Conservation (phyloP, 2,888 invertebrate genomes). For the Pedicia rivosa region DNA sequence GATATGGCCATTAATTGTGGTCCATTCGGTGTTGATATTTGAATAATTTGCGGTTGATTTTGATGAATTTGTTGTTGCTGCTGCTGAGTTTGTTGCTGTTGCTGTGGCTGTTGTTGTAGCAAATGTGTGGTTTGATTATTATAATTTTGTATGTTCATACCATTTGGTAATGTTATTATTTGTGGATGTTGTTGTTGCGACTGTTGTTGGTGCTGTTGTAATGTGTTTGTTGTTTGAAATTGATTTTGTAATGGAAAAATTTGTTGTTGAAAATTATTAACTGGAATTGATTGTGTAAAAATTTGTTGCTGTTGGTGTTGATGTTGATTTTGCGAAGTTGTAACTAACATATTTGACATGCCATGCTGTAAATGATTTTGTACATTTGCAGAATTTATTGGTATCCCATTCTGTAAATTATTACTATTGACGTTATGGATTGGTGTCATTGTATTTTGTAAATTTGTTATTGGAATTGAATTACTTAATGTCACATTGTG, state of each 20-base stretch:
- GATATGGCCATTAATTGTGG: conserved; percentile 9
- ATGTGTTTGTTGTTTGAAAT: background rate
- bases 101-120: conserved; percentile 7
- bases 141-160: conserved; percentile 2
- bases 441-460: conserved; percentile 5
- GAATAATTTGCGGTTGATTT: background rate
- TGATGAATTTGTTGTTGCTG: conserved; percentile 14
- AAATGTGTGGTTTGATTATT: too few species aligned
- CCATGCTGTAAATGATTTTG: conserved; percentile 9
- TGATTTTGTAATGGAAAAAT: conserved; percentile 8
- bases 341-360: conserved; percentile 11
- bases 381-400: background rate
- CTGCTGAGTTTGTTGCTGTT: conserved; percentile 12
- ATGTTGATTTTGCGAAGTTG: conserved; percentile 6
- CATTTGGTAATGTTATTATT: conserved; percentile 3
- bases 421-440: conserved; percentile 3
- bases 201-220: too few species aligned
- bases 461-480: conserved; percentile 1
- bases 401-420: background rate
- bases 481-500: background rate
- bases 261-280: conserved; percentile 6
- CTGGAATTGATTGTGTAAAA: conserved; percentile 8
- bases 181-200: conserved; percentile 4
- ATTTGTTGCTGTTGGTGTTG: conserved; percentile 8
- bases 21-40: too few species aligned